phyloP scores from a whole-genome alignment of 2,113 vertebrate genomes.

The Vimba vimba region DNA sequence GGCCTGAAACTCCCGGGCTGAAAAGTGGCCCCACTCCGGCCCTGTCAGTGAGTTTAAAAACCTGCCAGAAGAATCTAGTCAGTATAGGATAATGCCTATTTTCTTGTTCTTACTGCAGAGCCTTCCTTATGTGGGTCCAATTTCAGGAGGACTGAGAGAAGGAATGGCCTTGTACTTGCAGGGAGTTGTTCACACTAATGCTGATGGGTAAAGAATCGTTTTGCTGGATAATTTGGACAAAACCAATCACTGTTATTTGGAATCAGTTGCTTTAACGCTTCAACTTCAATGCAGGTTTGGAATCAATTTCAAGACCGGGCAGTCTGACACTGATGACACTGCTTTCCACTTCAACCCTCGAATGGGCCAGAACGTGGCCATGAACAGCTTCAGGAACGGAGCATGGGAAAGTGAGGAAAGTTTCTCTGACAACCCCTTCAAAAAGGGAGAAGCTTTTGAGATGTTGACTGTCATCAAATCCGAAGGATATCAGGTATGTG shows the following conservation, averaged over 20 bases:
- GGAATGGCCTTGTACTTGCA: constrained; percentile 20
- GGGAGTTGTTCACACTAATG: constrained; percentile 21
- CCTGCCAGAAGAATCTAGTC: not conserved
- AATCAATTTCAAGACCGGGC: constrained; percentile 25
- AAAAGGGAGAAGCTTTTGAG: constrained; percentile 1
- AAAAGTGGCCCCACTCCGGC: no score
- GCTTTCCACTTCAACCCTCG: constrained; percentile 28
- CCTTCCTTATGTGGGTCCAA: constrained; percentile 14
- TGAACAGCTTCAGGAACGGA: constrained; percentile 6
- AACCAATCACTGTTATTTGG: not conserved
- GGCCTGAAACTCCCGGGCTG: no score
- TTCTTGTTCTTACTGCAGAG: not conserved
- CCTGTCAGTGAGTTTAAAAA: no score
- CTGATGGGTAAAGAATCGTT: not conserved
- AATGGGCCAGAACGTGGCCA: not conserved
- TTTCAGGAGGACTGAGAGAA: constrained; percentile 3
- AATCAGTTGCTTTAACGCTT: not conserved
- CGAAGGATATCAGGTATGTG: constrained; percentile 43
- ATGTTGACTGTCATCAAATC: not conserved
- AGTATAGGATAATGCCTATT: no score
- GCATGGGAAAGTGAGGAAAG: not conserved
- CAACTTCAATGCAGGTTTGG: constrained; percentile 23
- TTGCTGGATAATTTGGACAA: no score
- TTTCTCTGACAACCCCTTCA: constrained; percentile 24
- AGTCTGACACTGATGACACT: constrained; percentile 13